These are phyloP conservation scores for Gracilinanus agilis DNA, from an alignment of 2,113 vertebrate genomes.

Conservation along the genomic window DNA sequence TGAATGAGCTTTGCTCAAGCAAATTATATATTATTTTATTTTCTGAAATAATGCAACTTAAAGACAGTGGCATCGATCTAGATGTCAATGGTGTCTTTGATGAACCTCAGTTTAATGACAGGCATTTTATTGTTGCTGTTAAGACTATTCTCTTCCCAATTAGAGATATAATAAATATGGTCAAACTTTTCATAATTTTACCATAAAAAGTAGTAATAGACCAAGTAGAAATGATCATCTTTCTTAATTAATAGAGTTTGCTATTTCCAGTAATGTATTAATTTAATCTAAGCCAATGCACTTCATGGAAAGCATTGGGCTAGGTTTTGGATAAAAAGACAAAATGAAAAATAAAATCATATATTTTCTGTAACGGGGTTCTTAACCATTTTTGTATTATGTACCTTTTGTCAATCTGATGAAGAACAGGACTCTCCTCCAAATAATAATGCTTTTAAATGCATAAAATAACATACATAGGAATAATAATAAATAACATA, in stretches of 20 bases:
- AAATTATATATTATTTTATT: constrained; percentile 47
- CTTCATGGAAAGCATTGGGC: background rate
- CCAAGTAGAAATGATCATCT: background rate
- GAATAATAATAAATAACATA: too few relatives aligned
- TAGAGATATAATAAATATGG: constrained; percentile 10
- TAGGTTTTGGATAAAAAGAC: background rate
- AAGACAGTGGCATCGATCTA: background rate
- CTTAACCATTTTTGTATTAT: background rate
- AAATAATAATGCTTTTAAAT: background rate
- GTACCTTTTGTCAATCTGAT: background rate
- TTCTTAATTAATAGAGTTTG: background rate
- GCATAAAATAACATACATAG: background rate
- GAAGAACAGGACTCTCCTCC: background rate
- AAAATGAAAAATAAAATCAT: background rate
- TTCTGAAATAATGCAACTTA: constrained; percentile 6
- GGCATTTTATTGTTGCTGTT: background rate
- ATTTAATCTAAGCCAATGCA: background rate
- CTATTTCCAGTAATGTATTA: background rate
- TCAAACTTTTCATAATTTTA: background rate
- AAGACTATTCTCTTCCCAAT: constrained; percentile 29
- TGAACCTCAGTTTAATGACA: constrained; percentile 36
- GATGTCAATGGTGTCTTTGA: constrained; percentile 34
- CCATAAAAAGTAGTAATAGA: background rate
- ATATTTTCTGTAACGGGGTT: background rate
- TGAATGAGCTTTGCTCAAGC: constrained; percentile 28